Evolutionary conservation across 2,888 invertebrate species (phyloP).

Genomic region (Trilocha varians): DNA sequence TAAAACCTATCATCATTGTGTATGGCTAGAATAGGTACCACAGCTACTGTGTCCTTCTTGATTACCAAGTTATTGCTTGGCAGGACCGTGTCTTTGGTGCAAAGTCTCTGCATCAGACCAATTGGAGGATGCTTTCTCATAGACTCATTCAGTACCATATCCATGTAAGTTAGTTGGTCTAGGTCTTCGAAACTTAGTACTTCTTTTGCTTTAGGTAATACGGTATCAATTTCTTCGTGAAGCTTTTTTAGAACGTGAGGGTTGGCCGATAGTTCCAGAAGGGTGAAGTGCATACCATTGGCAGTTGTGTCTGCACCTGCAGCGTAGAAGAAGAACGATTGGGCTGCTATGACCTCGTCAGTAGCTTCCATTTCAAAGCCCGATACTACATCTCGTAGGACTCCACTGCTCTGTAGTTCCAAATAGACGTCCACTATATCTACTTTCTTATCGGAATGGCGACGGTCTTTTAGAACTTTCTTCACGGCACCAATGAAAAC

Average conservation of each 20-base stretch:
- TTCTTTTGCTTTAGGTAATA: constrained; percentile 26
- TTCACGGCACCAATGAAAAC: too few relatives aligned
- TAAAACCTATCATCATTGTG: constrained; percentile 44
- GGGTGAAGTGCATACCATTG: constrained; percentile 32
- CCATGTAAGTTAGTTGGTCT: constrained; percentile 33
- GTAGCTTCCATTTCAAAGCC: constrained; percentile 16
- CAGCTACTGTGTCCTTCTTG: constrained; percentile 28
- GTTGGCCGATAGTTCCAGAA: constrained; percentile 40
- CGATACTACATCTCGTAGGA: too few relatives aligned
- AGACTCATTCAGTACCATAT: constrained; percentile 38
- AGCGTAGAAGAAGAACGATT: constrained; percentile 37
- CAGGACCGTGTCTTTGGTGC: constrained; percentile 26
- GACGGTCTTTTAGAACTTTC: too few relatives aligned
- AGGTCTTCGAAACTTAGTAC: constrained; percentile 34
- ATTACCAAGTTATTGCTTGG: constrained; percentile 29
- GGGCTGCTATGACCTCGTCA: constrained; percentile 27
- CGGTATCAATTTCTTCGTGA: constrained; percentile 31
- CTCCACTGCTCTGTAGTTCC: too few relatives aligned
- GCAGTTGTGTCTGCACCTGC: constrained; percentile 56
- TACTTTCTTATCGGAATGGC: too few relatives aligned
- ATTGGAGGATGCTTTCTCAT: constrained; percentile 49
- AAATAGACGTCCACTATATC: too few relatives aligned
- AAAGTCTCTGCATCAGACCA: constrained; percentile 29
- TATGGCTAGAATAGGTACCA: constrained; percentile 31
- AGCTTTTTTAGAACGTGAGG: constrained; percentile 35